phyloP scores from a whole-genome alignment of 37 sponge, comb jelly and placozoan species.

The Oscarella lobularis region DNA sequence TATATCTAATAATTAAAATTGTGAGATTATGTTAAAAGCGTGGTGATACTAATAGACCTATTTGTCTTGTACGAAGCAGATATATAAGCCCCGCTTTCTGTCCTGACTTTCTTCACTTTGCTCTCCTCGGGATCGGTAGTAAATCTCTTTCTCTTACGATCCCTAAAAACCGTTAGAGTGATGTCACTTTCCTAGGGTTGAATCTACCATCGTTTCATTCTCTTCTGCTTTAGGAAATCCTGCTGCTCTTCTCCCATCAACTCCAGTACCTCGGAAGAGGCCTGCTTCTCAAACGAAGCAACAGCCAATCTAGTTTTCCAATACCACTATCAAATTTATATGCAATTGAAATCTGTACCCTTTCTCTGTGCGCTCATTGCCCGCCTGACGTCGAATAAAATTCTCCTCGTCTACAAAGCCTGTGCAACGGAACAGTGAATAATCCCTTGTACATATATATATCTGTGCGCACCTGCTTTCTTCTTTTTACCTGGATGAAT shows the following conservation, averaged over 20 bases:
- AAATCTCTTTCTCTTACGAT: slow-evolving; percentile 90
- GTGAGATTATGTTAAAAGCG: neutral
- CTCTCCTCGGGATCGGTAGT: slow-evolving; percentile 41
- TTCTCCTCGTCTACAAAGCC: slow-evolving; percentile 18
- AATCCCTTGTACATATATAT: neutral
- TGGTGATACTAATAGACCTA: slow-evolving; percentile 10
- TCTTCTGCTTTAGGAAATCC: slow-evolving; percentile 9
- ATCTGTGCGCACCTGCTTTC: neutral
- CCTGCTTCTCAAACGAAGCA: neutral
- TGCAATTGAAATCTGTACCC: slow-evolving; percentile 17
- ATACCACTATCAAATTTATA: neutral
- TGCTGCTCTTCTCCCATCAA: slow-evolving; percentile 53
- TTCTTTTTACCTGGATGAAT: too few species aligned
- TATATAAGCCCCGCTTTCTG: slow-evolving; percentile 79
- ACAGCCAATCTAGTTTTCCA: neutral
- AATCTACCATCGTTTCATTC: slow-evolving; percentile 3
- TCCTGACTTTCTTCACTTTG: slow-evolving; percentile 56
- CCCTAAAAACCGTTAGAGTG: slow-evolving; percentile 39
- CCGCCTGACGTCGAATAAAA: slow-evolving; percentile 32
- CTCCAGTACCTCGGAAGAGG: slow-evolving; percentile 30
- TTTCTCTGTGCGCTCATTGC: slow-evolving; percentile 51
- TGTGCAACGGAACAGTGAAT: too few species aligned
- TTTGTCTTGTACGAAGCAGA: slow-evolving; percentile 70
- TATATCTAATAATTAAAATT: slow-evolving; percentile 17
- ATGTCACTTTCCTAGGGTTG: slow-evolving; percentile 7